Conservation (phyloP, 2,797 vertebrate genomes). For the Brotogeris chrysoptera region DNA sequence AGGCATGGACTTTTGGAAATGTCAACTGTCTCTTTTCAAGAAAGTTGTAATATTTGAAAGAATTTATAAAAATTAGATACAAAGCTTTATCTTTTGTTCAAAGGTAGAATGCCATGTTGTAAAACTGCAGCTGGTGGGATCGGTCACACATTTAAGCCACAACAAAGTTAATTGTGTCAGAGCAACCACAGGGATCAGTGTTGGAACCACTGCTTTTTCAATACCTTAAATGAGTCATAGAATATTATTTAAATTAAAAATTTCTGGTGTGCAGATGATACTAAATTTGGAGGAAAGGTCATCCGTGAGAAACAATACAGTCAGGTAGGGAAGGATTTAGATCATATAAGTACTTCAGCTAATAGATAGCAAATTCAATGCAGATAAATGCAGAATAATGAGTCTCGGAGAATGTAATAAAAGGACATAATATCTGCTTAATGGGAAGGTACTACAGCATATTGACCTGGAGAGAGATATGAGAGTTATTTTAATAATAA, state of each 20-base stretch:
- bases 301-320: conserved; percentile 73
- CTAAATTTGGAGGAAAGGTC: conserved; percentile 81
- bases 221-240: conserved; percentile 58
- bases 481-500: conserved; percentile 79
- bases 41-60: not conserved
- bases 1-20: not conserved
- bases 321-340: conserved; percentile 76
- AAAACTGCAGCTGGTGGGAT: conserved; percentile 11
- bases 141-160: not conserved
- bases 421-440: conserved; percentile 80
- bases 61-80: not conserved
- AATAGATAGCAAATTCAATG: conserved; percentile 81
- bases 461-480: conserved; percentile 77
- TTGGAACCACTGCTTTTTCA: conserved; percentile 48
- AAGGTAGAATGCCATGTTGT: not conserved
- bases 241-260: conserved; percentile 69
- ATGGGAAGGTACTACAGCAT: conserved; percentile 75
- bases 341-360: conserved; percentile 75
- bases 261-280: conserved; percentile 68
- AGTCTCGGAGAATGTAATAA: conserved; percentile 78
- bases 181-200: conserved; percentile 42
- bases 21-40: not conserved
- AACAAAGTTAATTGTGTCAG: conserved; percentile 39
- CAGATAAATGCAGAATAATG: conserved; percentile 83
- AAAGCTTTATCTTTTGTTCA: not conserved